These are phyloP conservation scores for Chaetops frenatus DNA, from an alignment of 2,113 vertebrate species.

Conservation along the genomic window DNA sequence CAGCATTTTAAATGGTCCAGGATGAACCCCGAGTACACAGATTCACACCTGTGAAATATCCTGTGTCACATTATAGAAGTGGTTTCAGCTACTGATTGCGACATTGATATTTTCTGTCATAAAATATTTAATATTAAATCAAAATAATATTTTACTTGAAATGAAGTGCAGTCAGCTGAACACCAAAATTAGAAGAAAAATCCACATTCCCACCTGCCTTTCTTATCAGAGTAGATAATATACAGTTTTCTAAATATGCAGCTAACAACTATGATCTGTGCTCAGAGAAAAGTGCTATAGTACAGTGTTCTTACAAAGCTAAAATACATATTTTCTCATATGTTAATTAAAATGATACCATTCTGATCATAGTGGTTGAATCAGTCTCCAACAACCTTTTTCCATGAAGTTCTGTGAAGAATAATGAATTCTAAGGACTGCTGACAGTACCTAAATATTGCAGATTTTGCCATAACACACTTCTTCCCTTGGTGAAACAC, in stretches of 20 bases:
- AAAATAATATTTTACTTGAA: background rate
- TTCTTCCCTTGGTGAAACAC: background rate
- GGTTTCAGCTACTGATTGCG: background rate
- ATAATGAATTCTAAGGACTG: background rate
- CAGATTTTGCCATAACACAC: background rate
- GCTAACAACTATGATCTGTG: background rate
- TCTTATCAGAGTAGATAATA: background rate
- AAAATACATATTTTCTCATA: background rate
- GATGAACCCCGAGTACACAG: background rate
- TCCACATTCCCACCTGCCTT: background rate
- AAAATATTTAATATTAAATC: background rate
- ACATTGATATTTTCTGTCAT: background rate
- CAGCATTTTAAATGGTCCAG: constrained; percentile 30
- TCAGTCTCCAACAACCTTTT: background rate
- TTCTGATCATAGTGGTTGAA: background rate
- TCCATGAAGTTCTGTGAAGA: background rate
- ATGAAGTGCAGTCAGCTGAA: background rate
- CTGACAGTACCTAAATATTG: background rate
- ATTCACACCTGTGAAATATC: background rate
- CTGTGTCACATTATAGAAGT: background rate
- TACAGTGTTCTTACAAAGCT: background rate
- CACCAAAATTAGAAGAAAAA: background rate
- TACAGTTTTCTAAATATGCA: background rate
- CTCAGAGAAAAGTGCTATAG: background rate
- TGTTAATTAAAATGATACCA: background rate